phyloP scores from a whole-genome alignment of 1,140 invertebrate genomes.

The Heterodera schachtii region DNA sequence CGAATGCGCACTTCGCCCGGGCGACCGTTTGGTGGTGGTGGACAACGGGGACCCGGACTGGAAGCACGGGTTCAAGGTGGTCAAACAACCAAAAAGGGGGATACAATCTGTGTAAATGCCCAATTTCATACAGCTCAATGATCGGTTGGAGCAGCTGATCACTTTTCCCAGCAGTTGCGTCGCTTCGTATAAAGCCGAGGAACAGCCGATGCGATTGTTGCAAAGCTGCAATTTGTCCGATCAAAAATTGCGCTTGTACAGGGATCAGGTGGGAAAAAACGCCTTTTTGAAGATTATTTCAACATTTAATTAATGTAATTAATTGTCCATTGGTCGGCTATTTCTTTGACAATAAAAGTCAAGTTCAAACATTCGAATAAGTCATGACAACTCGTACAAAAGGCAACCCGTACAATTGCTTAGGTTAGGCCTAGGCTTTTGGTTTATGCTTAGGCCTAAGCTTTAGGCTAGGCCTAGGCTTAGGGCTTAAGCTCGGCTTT shows the following conservation, averaged over 20 bases:
- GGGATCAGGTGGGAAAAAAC: slow-evolving; percentile 42
- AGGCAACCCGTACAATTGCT: no score
- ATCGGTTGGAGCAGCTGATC: slow-evolving; percentile 53
- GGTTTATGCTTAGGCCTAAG: no score
- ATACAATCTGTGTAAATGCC: not conserved
- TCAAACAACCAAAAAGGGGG: no score
- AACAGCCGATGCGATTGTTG: slow-evolving; percentile 61
- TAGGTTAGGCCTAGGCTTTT: no score
- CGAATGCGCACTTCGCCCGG: slow-evolving; percentile 43
- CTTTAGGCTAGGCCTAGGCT: no score
- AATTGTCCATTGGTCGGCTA: no score
- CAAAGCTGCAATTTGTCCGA: slow-evolving; percentile 55
- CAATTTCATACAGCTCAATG: slow-evolving; percentile 33
- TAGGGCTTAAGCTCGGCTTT: no score
- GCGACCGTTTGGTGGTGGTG: slow-evolving; percentile 57
- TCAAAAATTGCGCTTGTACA: slow-evolving; percentile 40
- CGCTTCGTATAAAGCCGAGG: slow-evolving; percentile 49
- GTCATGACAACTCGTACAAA: not conserved
- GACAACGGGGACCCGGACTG: slow-evolving; percentile 66
- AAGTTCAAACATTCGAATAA: not conserved
- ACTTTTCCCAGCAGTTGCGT: slow-evolving; percentile 63
- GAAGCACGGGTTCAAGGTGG: slow-evolving; percentile 62
- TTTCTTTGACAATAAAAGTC: not conserved
- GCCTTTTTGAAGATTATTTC: no score
- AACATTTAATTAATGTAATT: not conserved